Evolutionary conservation across 2,113 vertebrate species (phyloP), one percentile per base, ranked within the genome.

Genomic region (Edolisoma coerulescens): DNA sequence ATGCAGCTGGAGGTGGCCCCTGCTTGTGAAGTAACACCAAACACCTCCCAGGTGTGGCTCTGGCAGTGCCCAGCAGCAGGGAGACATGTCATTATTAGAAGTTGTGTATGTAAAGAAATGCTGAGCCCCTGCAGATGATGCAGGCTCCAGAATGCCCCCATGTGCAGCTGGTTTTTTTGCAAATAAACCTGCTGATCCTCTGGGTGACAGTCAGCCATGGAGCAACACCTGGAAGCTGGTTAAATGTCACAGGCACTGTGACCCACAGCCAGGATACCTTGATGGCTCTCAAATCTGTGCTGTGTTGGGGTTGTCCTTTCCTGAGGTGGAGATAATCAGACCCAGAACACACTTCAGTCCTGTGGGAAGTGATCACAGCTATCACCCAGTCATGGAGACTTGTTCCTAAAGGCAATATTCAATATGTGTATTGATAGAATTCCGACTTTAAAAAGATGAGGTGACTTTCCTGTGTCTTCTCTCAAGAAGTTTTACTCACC

Each of bases 271-370:
- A 41, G 56, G 32, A 63, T 5, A 16, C 32, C 24, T 24, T 0
- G 0, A 4, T 21, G 0, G 1, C 23, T 30, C 42, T 44, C n/a
- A 23, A 4, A 37, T 30, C 45, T 30, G 35, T 1, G 3, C 33
- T 45, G 9, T 3, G 0, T 2, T 30, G 74, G 26, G 10, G 0
- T 30, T 3, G 0, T 56, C 60, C 30, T 74, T 27, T 32, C 50
- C 64, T 8, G 23, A 12, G 30, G 26, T 59, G 23, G 39, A 26
- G n/a, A 20, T 1, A 4, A 19, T 32, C 24, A 60, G n/a, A 27
- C 7, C 69, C 61, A 56, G 35, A 60, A 10, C 9, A 45, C 45
- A 2, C 14, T 17, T 41, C 5, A 3, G 12, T 56, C 45, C 68
- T 35, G 24, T 24, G 52, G 47, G 71, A 61, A 63, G 44, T 1